Evolutionary conservation across 1,140 invertebrate species (phyloP), one percentile per base, ranked within the genome.

Genomic region (Bombus pyrosoma): DNA sequence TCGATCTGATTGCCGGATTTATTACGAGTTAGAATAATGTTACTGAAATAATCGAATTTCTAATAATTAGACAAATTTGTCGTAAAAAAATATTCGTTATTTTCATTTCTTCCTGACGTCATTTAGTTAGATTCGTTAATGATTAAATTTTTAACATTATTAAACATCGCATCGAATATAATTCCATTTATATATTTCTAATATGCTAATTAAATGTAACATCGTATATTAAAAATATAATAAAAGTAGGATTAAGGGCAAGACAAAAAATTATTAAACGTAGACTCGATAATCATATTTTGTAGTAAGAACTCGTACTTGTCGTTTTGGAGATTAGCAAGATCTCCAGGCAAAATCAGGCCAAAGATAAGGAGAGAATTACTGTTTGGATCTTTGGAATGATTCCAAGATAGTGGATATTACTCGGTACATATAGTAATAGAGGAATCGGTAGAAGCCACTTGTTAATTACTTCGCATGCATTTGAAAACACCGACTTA

Each of bases 401-500:
- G 39, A 80, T 73, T 92, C 92, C 91, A 93, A 91, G 92, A 88
- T 89, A 86, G 87, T 88, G 78, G 71, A 53, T 81, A 81, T 81
- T 85, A 66, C 34, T 47, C 28, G 9, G 68, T 25, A 41, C 34
- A 81, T 73, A 78, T 78, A 66, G 43, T 53, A 77, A 88, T 86
- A 80, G 47, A 73, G 81, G 72, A 62, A 76, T 77, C 62, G 75
- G 76, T 77, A 88, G 87, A 83, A 87, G 81, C 85, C 81, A 69
- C 79, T 87, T 89, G 87, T 92, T 93, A 93, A 93, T 93, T 92
- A 91, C 86, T 89, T 86, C 41, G 81, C 81, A 83, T 85, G 79
- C 86, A 81, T 87, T 78, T 72, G 76, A 89, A 89, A 88, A 86
- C 32, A 69, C 53, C 43, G 25, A 9, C 39, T 79, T 84, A 89